Conservation (phyloP, 2,113 vertebrate species). For the Elanoides forficatus region DNA sequence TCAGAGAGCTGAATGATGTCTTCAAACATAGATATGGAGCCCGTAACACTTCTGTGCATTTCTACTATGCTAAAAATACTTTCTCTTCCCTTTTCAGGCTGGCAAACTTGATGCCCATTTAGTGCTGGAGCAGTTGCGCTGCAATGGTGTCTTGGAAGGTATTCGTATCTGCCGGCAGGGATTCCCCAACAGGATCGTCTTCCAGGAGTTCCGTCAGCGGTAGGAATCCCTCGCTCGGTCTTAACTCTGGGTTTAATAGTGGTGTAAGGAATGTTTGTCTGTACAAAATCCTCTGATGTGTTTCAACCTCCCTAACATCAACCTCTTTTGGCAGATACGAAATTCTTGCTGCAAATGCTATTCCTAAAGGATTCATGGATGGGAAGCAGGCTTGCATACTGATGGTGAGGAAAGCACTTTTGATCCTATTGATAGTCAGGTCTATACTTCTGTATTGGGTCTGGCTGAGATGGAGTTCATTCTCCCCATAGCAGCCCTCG, state of each 20-base stretch:
- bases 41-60: neutral
- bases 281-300: neutral
- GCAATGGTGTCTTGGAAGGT: constrained; percentile 95
- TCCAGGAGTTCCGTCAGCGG: constrained; percentile 98
- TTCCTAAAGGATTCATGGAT: constrained; percentile 98
- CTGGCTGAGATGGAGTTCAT: too few species aligned
- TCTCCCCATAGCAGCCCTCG: too few species aligned
- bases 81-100: constrained; percentile 68
- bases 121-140: constrained; percentile 94
- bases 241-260: neutral
- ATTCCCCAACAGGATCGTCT: constrained; percentile 96
- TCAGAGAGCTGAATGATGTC: neutral
- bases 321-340: constrained; percentile 83
- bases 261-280: neutral
- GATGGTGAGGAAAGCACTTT: constrained; percentile 81
- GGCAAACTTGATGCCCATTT: constrained; percentile 92
- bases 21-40: neutral
- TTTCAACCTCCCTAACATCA: neutral
- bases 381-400: constrained; percentile 94
- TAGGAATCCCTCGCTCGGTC: constrained; percentile 26
- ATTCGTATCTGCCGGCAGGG: constrained; percentile 98
- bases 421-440: neutral
- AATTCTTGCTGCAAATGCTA: constrained; percentile 89
- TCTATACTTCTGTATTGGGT: too few species aligned
- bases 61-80: neutral